Base-by-base conservation (phyloP, 2,113 vertebrate genomes). In the Pimephales promelas region DNA sequence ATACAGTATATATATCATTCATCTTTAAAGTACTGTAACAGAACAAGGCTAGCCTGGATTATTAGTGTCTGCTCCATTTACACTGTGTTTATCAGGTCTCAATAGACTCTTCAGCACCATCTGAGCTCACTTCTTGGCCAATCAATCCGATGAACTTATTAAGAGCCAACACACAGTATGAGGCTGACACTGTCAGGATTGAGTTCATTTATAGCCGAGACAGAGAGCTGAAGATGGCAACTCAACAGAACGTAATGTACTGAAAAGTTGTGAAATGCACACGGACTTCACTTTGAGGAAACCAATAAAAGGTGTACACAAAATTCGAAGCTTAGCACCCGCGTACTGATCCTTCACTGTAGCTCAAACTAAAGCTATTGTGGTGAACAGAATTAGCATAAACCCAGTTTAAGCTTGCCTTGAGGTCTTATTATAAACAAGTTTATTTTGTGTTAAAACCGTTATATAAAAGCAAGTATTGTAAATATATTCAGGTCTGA, bases 151-250 rank as follows among this genome's bases (percentile, higher is more conserved):
- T 22, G 4, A 75, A 75, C 28, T 54, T 20, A 75, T 75, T 75
- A 75, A 75, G 73, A 56, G 49, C 49, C 49, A 75, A 56, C 26
- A 31, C 47, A 3, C 73, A 75, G 73, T 22, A 56, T 36, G 73
- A 75, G 73, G 22, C 73, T n/a, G 73, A 75, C 73, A 75, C 49
- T 34, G 73, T 75, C 49, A 75, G 14, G 47, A 54, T 22, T 56
- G 28, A 75, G 73, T 56, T 56, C 47, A 75, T 75, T 75, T 75
- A n/a, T 75, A 75, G 70, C 26, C 18, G 47, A 75, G 73, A 75
- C 28, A 22, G 73, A 54, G 26, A 11, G 28, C 73, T 75, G 26
- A 31, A 75, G 73, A 54, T 75, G 73, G 47, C 26, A 56, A 74
- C 45, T 10, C 13, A 52, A 74, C 72, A 52, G 72, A 74, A 52